Evolutionary conservation across 1,140 invertebrate species (phyloP).

Genomic region (Mamestra configurata): DNA sequence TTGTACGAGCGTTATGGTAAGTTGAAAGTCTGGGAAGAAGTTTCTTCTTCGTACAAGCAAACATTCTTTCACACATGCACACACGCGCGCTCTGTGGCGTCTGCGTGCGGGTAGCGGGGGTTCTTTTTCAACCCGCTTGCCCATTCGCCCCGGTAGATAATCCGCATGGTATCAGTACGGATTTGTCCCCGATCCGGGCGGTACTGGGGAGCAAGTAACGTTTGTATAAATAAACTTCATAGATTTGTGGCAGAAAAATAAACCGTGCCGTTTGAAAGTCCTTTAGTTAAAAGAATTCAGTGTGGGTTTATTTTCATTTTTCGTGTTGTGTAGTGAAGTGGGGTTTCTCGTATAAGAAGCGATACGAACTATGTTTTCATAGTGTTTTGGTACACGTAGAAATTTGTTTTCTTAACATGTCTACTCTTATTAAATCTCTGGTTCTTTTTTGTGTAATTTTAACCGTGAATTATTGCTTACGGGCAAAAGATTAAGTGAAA

Average conservation of each 20-base stretch:
- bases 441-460: no score
- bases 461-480: no score
- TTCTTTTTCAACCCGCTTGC: slow-evolving; percentile 41
- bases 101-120: slow-evolving; percentile 1
- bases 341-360: not conserved
- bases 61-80: not conserved
- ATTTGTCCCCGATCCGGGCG: slow-evolving; percentile 37
- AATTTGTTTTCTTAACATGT: no score
- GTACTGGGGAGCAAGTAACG: not conserved
- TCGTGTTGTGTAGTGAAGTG: not conserved
- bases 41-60: not conserved
- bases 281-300: not conserved
- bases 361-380: not conserved
- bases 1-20: no score
- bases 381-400: no score
- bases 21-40: not conserved
- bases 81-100: not conserved
- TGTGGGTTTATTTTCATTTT: not conserved
- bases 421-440: no score
- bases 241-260: not conserved
- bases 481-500: no score
- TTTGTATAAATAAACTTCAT: not conserved
- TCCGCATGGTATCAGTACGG: slow-evolving; percentile 43
- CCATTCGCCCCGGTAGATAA: slow-evolving; percentile 36
- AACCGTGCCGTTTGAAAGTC: not conserved